A percentile compares a stretch with the other conserved stretches of the same genome.
Evolutionary conservation across 2,888 invertebrate genomes (phyloP).

Genomic region (Lasioglossum morio): DNA sequence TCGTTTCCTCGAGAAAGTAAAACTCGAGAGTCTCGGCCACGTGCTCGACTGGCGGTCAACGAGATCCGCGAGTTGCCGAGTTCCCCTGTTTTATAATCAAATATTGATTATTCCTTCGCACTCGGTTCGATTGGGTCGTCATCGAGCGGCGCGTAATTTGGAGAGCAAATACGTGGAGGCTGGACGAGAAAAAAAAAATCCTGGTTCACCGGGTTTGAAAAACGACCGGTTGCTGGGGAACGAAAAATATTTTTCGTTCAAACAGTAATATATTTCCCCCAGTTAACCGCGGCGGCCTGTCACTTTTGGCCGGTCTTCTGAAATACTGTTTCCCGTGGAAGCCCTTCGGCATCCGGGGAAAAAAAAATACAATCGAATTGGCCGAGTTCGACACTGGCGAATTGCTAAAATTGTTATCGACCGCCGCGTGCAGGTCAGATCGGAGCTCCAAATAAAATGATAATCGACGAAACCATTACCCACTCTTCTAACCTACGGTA

Average conservation of each 20-base stretch:
- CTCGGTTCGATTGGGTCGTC: background rate
- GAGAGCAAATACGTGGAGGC: background rate
- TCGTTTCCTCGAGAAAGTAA: background rate
- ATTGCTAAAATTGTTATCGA: constrained; percentile 31
- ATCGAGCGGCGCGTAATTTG: constrained; percentile 12
- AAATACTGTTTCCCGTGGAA: background rate
- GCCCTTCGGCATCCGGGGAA: background rate
- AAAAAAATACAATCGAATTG: background rate
- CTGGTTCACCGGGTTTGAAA: background rate
- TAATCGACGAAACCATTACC: constrained; percentile 39
- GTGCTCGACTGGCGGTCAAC: background rate
- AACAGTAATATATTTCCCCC: constrained; percentile 34
- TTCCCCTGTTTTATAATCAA: background rate
- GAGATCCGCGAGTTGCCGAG: background rate
- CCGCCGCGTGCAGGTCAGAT: background rate
- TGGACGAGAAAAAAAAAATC: background rate
- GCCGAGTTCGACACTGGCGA: background rate
- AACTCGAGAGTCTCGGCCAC: background rate
- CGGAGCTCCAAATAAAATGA: background rate
- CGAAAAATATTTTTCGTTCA: constrained; percentile 38
- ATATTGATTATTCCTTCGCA: constrained; percentile 11
- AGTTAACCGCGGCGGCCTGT: constrained; percentile 28
- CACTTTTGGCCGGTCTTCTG: background rate
- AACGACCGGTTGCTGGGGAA: background rate
- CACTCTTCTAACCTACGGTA: too few species aligned